A percentile compares a stretch with the other conserved stretches of the same genome.
Conservation (phyloP, 2,113 vertebrate species). For the Otocyon megalotis region DNA sequence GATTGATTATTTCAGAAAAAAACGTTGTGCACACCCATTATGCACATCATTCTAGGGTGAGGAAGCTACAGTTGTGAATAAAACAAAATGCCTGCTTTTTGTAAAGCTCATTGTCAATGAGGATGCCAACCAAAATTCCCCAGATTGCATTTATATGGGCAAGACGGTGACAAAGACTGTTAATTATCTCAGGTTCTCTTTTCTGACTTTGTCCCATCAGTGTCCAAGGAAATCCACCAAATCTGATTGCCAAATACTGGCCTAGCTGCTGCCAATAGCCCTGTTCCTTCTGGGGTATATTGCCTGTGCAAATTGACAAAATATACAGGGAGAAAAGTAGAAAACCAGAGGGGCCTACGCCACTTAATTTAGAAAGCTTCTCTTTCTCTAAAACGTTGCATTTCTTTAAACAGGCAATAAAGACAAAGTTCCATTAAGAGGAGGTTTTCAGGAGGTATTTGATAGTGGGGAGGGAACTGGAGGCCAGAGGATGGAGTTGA, state of each 20-base stretch:
- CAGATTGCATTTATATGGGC: background rate
- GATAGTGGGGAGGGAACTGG: background rate
- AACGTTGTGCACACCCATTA: background rate
- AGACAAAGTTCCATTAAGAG: slow-evolving; percentile 39
- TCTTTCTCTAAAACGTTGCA: too few relatives aligned
- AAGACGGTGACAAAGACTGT: background rate
- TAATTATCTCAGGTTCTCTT: background rate
- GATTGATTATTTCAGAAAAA: background rate
- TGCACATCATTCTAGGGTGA: background rate
- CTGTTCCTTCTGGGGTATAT: background rate
- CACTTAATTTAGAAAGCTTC: slow-evolving; percentile 48
- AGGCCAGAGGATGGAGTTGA: background rate
- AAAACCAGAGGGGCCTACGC: background rate
- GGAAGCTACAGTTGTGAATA: background rate
- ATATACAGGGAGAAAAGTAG: background rate
- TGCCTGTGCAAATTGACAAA: slow-evolving; percentile 7
- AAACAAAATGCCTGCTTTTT: background rate
- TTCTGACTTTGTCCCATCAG: background rate
- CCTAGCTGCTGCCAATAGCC: background rate
- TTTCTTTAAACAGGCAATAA: slow-evolving; percentile 2
- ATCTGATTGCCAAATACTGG: background rate
- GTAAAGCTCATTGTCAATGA: background rate
- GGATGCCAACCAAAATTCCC: background rate
- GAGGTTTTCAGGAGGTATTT: slow-evolving; percentile 33
- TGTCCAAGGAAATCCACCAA: background rate